phyloP scores from a whole-genome alignment of 2,113 vertebrate genomes.

The Atlantisia rogersi region DNA sequence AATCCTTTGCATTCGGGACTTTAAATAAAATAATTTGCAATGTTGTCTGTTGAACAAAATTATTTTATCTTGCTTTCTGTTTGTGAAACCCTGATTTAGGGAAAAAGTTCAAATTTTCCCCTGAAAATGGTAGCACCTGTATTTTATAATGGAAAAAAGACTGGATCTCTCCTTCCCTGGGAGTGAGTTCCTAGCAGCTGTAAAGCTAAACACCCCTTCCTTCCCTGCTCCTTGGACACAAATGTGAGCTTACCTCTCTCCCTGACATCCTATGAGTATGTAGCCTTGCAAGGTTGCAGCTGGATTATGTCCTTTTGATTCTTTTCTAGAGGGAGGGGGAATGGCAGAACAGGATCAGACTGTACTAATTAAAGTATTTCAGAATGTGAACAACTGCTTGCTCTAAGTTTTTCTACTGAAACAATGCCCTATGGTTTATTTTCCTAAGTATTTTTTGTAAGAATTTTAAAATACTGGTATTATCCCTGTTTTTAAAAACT shows the following conservation, averaged over 20 bases:
- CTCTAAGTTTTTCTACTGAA: fast-evolving
- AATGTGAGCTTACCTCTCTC: neutral
- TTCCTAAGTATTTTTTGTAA: neutral
- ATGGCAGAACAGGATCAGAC: neutral
- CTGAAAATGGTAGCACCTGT: neutral
- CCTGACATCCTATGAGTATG: fast-evolving
- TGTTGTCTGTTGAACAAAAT: neutral
- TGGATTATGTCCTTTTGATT: neutral
- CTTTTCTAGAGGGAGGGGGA: neutral
- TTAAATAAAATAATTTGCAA: constrained; percentile 39
- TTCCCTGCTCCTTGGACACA: neutral
- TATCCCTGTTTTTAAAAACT: neutral
- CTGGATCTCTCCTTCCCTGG: neutral
- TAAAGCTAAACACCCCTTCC: neutral
- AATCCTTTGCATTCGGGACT: neutral
- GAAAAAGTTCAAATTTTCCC: neutral
- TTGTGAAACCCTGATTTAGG: neutral
- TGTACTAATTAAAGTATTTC: neutral
- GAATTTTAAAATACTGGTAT: too few relatives aligned
- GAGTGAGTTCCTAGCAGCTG: neutral
- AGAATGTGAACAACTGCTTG: neutral
- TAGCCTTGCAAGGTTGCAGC: neutral
- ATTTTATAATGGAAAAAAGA: neutral
- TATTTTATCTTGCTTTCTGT: constrained; percentile 1
- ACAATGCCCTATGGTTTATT: neutral